These are phyloP conservation scores for Carollia perspicillata DNA, from an alignment of 2,113 vertebrate species.

Conservation along the genomic window DNA sequence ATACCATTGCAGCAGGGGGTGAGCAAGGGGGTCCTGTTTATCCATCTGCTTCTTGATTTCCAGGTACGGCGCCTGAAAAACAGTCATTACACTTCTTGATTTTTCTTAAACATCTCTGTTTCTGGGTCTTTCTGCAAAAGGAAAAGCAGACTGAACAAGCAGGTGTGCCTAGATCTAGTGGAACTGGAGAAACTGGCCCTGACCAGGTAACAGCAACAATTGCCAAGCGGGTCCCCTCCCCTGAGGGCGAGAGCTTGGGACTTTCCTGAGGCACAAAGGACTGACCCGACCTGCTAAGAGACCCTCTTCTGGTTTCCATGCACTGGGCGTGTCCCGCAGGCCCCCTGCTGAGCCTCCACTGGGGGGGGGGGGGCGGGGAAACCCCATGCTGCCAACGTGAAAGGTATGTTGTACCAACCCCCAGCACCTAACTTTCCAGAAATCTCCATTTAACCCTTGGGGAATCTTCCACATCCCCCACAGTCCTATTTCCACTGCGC, in stretches of 20 bases:
- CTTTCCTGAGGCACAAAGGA: not conserved
- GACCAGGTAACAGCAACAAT: not conserved
- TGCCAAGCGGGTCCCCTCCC: not conserved
- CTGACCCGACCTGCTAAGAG: not conserved
- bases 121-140: constrained; percentile 34
- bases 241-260: not conserved
- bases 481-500: not conserved
- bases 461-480: not conserved
- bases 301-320: not conserved
- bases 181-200: not conserved
- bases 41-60: constrained; percentile 97
- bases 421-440: not conserved
- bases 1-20: constrained; percentile 93
- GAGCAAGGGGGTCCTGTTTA: constrained; percentile 91
- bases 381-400: not conserved
- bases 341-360: not conserved
- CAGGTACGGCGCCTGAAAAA: constrained; percentile 90
- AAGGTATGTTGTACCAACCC: not conserved
- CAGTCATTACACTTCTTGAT: constrained; percentile 58
- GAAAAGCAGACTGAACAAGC: constrained; percentile 21
- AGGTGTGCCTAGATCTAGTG: constrained; percentile 22
- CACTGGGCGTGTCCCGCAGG: not conserved
- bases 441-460: not conserved
- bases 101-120: constrained; percentile 4
- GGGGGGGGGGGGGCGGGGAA: too few relatives aligned